Evolutionary conservation across 2,888 invertebrate species (phyloP).

Genomic region (Tenthredo amoena): DNA sequence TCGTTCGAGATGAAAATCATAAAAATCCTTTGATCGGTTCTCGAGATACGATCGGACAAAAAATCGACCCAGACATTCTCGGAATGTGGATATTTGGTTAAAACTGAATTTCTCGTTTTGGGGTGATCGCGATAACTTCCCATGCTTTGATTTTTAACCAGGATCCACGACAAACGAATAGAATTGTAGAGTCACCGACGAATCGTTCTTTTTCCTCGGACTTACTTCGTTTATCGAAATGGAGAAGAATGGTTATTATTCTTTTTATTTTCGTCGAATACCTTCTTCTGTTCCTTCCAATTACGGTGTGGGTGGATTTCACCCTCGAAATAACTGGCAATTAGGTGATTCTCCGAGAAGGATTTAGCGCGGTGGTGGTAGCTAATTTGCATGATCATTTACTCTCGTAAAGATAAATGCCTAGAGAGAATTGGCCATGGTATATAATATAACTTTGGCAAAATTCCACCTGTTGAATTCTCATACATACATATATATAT

Average conservation of each 20-base stretch:
- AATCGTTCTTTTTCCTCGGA: background rate
- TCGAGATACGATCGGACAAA: background rate
- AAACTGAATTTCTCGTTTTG: background rate
- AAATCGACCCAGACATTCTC: background rate
- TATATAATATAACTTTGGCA: constrained; percentile 8
- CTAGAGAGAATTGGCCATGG: background rate
- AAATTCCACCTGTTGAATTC: constrained; percentile 45
- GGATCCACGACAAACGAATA: background rate
- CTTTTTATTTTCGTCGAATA: background rate
- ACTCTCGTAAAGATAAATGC: background rate
- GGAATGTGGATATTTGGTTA: background rate
- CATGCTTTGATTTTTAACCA: background rate
- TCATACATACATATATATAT: background rate
- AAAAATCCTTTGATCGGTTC: background rate
- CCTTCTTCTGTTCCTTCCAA: background rate
- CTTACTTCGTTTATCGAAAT: background rate
- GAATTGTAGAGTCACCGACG: background rate
- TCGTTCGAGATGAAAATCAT: background rate
- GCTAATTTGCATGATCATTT: constrained; percentile 25
- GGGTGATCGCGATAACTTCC: background rate
- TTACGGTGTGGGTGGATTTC: background rate
- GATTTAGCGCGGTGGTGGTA: background rate
- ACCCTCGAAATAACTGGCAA: background rate
- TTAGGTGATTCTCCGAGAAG: background rate
- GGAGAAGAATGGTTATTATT: background rate